phyloP scores from a whole-genome alignment of 2,888 invertebrate genomes.

The Lasioglossum villosulum region DNA sequence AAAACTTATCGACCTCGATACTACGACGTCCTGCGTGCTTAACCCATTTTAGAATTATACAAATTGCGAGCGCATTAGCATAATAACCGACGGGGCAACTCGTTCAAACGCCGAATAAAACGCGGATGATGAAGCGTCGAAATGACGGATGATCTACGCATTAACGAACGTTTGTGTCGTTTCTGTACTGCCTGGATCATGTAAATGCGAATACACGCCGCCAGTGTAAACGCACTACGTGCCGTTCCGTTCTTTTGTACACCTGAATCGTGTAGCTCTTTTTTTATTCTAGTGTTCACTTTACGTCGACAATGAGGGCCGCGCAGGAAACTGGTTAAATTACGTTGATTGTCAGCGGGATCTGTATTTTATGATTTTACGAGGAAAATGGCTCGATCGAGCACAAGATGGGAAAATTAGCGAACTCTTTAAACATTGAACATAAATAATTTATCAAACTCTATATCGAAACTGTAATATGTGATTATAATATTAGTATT shows the following conservation, averaged over 20 bases:
- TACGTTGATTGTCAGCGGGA: not conserved
- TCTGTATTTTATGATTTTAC: not conserved
- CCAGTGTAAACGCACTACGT: not conserved
- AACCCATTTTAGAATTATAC: constrained; percentile 80
- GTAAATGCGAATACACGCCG: not conserved
- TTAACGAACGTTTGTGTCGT: not conserved
- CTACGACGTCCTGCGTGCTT: constrained; percentile 58
- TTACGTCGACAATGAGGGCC: not conserved
- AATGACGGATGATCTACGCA: constrained; percentile 25
- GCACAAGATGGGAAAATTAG: not conserved
- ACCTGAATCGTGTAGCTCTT: not conserved
- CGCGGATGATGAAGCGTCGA: constrained; percentile 21
- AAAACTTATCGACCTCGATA: constrained; percentile 68
- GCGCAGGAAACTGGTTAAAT: not conserved
- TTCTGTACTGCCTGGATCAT: not conserved
- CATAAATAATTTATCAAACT: not conserved
- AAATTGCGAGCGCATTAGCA: constrained; percentile 78
- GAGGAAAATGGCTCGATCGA: not conserved
- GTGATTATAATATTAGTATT: too few species aligned
- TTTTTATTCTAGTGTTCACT: not conserved
- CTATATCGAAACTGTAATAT: too few species aligned
- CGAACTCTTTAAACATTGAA: too few species aligned
- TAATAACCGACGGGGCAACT: constrained; percentile 43
- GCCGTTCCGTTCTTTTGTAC: not conserved
- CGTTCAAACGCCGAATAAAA: constrained; percentile 15